Evolutionary conservation across 2,888 invertebrate genomes (phyloP).

Genomic region (Gisinianus flammeolus): DNA sequence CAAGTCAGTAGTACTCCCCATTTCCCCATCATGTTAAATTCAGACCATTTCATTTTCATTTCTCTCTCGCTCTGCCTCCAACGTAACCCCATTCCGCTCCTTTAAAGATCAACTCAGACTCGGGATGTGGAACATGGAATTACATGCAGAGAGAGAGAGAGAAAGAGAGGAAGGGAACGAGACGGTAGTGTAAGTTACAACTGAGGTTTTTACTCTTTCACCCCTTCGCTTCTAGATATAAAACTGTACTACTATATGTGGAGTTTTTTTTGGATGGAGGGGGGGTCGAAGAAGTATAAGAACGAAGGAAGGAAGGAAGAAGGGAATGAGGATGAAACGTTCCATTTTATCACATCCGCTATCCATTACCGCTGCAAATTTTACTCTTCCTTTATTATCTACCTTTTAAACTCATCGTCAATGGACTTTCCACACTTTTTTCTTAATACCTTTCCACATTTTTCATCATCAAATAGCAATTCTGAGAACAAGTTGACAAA

Average conservation of each 20-base stretch:
- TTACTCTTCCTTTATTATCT: slow-evolving; percentile 27
- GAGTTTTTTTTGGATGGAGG: not conserved
- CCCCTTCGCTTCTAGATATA: not conserved
- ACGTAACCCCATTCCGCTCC: too few relatives aligned
- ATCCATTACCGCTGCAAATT: slow-evolving; percentile 40
- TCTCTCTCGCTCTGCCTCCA: not conserved
- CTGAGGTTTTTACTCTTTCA: not conserved
- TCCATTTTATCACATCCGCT: slow-evolving; percentile 37
- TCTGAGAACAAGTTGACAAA: not conserved
- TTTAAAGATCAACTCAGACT: not conserved
- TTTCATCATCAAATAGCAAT: not conserved
- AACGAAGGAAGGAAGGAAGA: not conserved
- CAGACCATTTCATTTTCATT: not conserved
- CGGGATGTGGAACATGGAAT: not conserved
- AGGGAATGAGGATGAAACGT: not conserved
- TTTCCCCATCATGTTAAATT: not conserved
- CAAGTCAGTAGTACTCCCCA: not conserved
- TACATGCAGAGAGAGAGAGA: not conserved
- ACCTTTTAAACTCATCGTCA: slow-evolving; percentile 20
- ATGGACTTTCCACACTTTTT: not conserved
- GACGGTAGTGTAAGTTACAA: not conserved
- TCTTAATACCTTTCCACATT: not conserved
- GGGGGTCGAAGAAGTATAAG: not conserved
- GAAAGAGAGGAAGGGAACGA: not conserved
- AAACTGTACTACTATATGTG: not conserved